A percentile compares a stretch with the other conserved stretches of the same genome.
Conservation (phyloP, 2,113 vertebrate genomes). For the Pholis gunnellus region DNA sequence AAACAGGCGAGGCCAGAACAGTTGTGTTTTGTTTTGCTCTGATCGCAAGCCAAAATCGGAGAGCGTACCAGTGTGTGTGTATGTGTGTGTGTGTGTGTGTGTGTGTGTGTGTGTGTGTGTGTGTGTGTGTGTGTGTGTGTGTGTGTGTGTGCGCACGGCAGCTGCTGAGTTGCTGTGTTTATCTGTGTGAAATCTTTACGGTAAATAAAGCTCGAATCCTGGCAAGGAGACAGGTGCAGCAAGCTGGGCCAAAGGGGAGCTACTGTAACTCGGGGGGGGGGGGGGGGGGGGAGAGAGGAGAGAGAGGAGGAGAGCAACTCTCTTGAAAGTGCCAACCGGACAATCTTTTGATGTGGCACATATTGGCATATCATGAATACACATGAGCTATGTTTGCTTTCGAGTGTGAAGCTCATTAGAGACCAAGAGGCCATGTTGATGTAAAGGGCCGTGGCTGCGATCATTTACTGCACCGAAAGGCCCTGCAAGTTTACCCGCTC, state of each 20-base stretch:
- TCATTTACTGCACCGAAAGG: constrained; percentile 42
- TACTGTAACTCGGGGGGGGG: constrained; percentile 67
- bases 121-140: constrained; percentile 17
- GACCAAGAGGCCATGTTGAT: constrained; percentile 50
- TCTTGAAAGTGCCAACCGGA: constrained; percentile 67
- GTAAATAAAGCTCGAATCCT: constrained; percentile 73
- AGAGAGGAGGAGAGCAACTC: constrained; percentile 37
- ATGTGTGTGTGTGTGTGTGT: constrained; percentile 19
- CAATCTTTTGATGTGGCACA: constrained; percentile 79
- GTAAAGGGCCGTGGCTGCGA: constrained; percentile 36
- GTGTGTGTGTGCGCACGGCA: constrained; percentile 19
- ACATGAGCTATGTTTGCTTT: constrained; percentile 73
- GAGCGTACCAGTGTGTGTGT: constrained; percentile 22
- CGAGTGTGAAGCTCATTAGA: constrained; percentile 67
- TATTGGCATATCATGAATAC: constrained; percentile 81
- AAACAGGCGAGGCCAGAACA: constrained; percentile 56
- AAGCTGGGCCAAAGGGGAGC: constrained; percentile 57
- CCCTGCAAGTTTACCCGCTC: constrained; percentile 27
- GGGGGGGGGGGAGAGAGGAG: constrained; percentile 12
- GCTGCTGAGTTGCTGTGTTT: constrained; percentile 69
- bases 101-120: constrained; percentile 2
- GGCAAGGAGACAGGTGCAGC: constrained; percentile 72
- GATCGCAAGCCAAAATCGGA: constrained; percentile 72
- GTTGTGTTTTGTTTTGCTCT: constrained; percentile 69
- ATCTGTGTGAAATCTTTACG: constrained; percentile 71